Conservation (phyloP, 1,140 invertebrate species). For the Alviniconcha marisindica region DNA sequence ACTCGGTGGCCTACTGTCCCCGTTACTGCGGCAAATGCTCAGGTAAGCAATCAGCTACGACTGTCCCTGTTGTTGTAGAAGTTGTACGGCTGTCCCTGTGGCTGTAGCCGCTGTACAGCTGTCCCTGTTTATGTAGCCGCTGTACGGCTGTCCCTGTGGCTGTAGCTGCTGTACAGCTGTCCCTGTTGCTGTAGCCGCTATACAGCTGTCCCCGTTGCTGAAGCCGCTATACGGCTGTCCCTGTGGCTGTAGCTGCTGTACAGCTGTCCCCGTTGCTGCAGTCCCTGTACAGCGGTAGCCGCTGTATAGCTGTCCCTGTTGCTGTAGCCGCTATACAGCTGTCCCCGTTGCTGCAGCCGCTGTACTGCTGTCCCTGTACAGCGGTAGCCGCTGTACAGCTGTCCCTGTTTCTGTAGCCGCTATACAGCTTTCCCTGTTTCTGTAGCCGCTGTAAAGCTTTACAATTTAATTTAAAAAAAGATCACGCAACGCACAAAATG, state of each 20-base stretch:
- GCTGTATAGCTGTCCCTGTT: too few species aligned
- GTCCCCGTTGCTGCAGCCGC: background rate
- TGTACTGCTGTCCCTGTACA: background rate
- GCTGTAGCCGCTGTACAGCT: too few species aligned
- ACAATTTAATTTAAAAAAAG: background rate
- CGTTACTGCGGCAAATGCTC: constrained; percentile 18
- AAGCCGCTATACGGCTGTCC: too few species aligned
- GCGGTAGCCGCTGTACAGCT: background rate
- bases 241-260: too few species aligned
- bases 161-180: too few species aligned
- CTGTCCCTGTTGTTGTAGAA: too few species aligned
- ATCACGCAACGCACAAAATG: background rate
- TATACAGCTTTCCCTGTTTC: too few species aligned
- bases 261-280: constrained; percentile 6
- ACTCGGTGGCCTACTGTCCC: constrained; percentile 21
- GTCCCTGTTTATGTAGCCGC: background rate
- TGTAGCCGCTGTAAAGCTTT: background rate
- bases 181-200: background rate
- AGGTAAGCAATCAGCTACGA: background rate
- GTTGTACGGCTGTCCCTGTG: too few species aligned
- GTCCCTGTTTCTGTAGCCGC: too few species aligned
- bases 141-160: background rate
- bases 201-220: too few species aligned
- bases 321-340: too few species aligned
- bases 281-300: too few species aligned